Evolutionary conservation across 2,113 vertebrate genomes (phyloP), one percentile per base, ranked within the genome.

Genomic region (Scomber colias): DNA sequence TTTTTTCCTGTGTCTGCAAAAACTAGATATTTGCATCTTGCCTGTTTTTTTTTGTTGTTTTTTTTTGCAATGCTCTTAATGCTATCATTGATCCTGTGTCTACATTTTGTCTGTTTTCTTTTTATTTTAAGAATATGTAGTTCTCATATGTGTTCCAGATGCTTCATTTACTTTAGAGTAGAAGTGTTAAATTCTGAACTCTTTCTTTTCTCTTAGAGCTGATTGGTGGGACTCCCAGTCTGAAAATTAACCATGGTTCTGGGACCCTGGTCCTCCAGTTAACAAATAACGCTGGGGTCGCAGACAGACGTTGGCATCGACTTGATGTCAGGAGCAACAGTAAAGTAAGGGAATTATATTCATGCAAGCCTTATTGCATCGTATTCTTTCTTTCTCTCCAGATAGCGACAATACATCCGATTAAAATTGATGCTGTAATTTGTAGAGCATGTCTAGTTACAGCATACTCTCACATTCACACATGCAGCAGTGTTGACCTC

Each of bases 201-300:
- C 8, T 35, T 14, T 75, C 60, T 3, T 75, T 50, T 19, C 57
- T 66, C 56, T 68, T 71, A 94, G 93, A 94, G 59, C 67, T 94
- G 72, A 90, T 92, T 75, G 81, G 87, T 50, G 93, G 93, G 64
- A 87, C 84, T 0, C 91, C 93, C 17, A 92, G 88, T 75, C 86
- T 94, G 63, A 94, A 94, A 87, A 84, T 94, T 24, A 94, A 93
- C 81, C 92, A 94, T 3, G 92, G 93, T 14, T 94, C 93, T 44
- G 93, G 92, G 24, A 94, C 92, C 3, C 71, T 94, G 60, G 90
- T 94, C 10, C 91, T 94, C 72, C 93, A 92, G 81, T 71, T 94
- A 60, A 87, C 89, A n/a, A 90, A 91, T 16, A 91, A 81, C 13
- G 49, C 77, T 0, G 82, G 87, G 0, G 81, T 92, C 21, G 81